Evolutionary conservation across 2,888 invertebrate genomes (phyloP), one percentile per base, ranked within the genome.

Genomic region (Salpingus planirostris): DNA sequence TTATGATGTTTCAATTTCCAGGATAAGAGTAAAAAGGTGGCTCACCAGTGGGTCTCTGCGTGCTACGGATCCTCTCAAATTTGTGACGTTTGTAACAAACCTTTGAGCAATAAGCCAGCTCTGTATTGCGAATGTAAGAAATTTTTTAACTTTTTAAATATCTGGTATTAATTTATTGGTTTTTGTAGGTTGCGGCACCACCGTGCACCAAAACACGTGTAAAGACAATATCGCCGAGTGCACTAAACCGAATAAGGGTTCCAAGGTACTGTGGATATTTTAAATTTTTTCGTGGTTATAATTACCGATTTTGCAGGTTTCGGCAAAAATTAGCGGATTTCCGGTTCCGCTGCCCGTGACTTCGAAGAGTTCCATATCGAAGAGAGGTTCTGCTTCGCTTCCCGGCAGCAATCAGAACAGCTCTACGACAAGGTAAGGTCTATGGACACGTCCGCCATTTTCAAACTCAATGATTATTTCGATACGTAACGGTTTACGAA

Each of bases 181-280:
- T 45, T 38, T 63, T 63, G 13, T 69, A 89, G 89, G 79, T 66
- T 92, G 91, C 64, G 80, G 84, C 45, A 79, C 83, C 49, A 86
- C 81, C 30, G 86, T 91, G 29, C 91, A 90, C 64, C 85, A 90
- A 57, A 81, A 80, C 59, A 76, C 80, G 14, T 89, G 90, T 64
- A 90, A 89, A 63, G 92, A 92, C 59, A 85, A 87, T 67, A 80
- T 88, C 44, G 68, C 78, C 30, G 86, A 88, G 54, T 92, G 91
- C 64, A 78, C 76, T 46, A 83, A 84, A 60, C 75, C 78, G 29
- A 83, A 18, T 6, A 23, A 77, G 65, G 62, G 70, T 30, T 71
- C 73, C 27, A 78, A 77, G 71, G 77, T 74, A 57, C n/a, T n/a
- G n/a, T n/a, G n/a, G n/a, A n/a, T n/a, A n/a, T n/a, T n/a, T n/a